These are phyloP conservation scores for Heliocidaris erythrogramma DNA, from an alignment of 35 echinoderm and acorn worm species.

Conservation along the genomic window DNA sequence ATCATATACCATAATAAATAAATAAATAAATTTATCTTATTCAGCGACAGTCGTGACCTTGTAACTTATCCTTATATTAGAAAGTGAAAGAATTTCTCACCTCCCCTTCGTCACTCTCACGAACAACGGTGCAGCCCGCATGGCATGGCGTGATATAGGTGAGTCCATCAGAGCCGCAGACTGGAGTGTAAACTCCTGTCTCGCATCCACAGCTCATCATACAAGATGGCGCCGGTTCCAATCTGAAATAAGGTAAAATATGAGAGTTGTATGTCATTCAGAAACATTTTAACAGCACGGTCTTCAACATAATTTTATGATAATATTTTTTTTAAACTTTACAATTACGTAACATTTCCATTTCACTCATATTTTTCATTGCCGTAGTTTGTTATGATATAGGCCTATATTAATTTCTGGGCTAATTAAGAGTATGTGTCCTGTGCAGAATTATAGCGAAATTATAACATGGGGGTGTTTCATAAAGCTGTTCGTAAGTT, in stretches of 20 bases:
- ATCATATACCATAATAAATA: too few species aligned
- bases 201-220: conserved; percentile 21
- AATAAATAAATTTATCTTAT: too few species aligned
- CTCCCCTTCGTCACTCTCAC: neutral
- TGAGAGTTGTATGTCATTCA: neutral
- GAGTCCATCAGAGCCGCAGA: conserved; percentile 61
- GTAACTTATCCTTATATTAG: too few species aligned
- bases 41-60: too few species aligned
- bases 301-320: neutral
- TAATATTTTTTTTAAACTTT: neutral
- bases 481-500: too few species aligned
- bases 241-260: neutral
- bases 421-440: too few species aligned
- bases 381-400: too few species aligned
- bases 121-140: conserved; percentile 54
- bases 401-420: too few species aligned
- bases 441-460: neutral
- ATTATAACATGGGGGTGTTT: too few species aligned
- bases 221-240: neutral
- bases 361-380: too few species aligned
- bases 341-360: too few species aligned
- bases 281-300: neutral
- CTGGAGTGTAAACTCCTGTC: conserved; percentile 50
- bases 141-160: conserved; percentile 72
- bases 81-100: neutral